Evolutionary conservation across 2,113 vertebrate species (phyloP), one percentile per base, ranked within the genome.

Genomic region (Lathamus discolor): DNA sequence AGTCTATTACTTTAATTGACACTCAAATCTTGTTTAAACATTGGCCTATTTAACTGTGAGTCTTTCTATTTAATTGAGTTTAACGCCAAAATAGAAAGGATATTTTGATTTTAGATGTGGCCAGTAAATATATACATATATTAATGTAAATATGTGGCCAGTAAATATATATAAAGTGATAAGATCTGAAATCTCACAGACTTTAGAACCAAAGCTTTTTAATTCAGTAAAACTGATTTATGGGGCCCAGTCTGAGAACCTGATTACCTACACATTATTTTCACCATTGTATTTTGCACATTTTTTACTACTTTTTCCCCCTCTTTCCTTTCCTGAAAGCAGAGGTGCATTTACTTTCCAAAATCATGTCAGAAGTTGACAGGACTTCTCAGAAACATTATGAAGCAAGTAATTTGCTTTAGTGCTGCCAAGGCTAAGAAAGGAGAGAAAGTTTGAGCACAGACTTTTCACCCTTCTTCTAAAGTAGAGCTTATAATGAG

Each of bases 11-110:
- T 95, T 88, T 87, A 97, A 96, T 22, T 95, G 81, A 80, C 86
- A 87, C 85, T 93, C 83, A 96, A 74, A 70, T 73, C 72, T 62
- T 94, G 67, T 95, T 96, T 93, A 85, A 91, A 87, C 78, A 78
- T 79, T 96, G 68, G 49, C 94, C 79, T 95, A 8, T 11, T 86
- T 82, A 96, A 93, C 94, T 95, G 70, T 86, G 68, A 90, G 33
- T 93, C 59, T 95, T 49, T 82, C 63, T 59, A 37, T 67, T 88
- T 86, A 96, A 94, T 92, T 91, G 66, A 79, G 22, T 77, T 92
- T 39, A 80, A 88, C 35, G n/a, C 2, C 93, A 80, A 95, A 94
- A 52, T 39, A 81, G 25, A 62, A 88, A 94, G 59, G 27, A 78
- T 24, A 55, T 46, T 92, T 92, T 90, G 41, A 93, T 93, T 87